These are phyloP conservation scores for Ophraella communa DNA, from an alignment of 2,888 invertebrate genomes.

Conservation along the genomic window DNA sequence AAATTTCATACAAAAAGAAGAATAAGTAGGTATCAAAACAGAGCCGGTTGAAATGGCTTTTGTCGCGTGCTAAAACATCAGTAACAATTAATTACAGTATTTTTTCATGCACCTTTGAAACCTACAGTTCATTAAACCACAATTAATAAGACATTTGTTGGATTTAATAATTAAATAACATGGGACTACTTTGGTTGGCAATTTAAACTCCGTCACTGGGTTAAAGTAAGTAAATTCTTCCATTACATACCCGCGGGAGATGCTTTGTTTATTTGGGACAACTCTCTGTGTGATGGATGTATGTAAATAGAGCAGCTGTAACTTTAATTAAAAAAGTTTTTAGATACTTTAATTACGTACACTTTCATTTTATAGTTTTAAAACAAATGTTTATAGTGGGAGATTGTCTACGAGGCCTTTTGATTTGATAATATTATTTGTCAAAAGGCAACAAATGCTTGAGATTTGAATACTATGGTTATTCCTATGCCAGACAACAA, in stretches of 20 bases:
- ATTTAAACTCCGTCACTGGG: background rate
- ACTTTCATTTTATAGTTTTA: background rate
- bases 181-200: too few species aligned
- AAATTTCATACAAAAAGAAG: too few species aligned
- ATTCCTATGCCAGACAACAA: too few species aligned
- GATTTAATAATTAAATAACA: too few species aligned
- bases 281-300: background rate
- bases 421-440: too few species aligned
- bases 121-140: too few species aligned
- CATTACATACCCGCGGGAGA: background rate
- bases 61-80: background rate
- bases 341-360: background rate
- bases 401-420: too few species aligned
- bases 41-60: background rate
- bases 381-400: background rate
- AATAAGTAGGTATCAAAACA: background rate
- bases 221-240: background rate
- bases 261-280: constrained; percentile 1
- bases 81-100: too few species aligned
- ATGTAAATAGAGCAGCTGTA: background rate
- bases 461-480: too few species aligned
- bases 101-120: too few species aligned
- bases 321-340: background rate
- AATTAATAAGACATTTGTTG: too few species aligned
- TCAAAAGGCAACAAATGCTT: too few species aligned